Percentiles rank a stretch among this genome's conserved stretches.
Conservation (phyloP, 1,140 invertebrate species). For the Cataglyphis hispanica region DNA sequence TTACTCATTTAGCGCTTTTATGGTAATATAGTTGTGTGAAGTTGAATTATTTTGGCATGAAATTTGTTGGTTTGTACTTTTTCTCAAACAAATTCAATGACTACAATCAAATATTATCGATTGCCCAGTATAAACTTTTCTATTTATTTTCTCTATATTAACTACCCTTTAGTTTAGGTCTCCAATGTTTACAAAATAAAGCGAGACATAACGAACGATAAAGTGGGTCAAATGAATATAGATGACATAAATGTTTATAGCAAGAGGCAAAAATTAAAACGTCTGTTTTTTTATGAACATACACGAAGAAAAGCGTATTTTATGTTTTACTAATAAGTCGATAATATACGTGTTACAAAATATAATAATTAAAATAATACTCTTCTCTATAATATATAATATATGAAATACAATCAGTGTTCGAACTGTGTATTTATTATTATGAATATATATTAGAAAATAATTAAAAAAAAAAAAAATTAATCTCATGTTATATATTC, state of each 20-base stretch:
- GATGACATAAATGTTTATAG: conserved; percentile 1
- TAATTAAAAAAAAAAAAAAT: neutral
- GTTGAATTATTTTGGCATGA: conserved; percentile 15
- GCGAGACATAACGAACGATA: conserved; percentile 1
- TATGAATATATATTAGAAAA: neutral
- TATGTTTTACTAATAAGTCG: neutral
- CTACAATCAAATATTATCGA: conserved; percentile 18
- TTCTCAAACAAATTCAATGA: conserved; percentile 23
- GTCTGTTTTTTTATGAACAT: neutral
- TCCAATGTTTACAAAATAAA: conserved; percentile 39
- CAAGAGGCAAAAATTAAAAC: neutral
- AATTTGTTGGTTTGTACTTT: neutral
- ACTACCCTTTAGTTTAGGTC: neutral
- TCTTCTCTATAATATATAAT: too few species aligned
- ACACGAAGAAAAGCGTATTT: neutral
- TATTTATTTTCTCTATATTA: neutral
- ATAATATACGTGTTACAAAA: too few species aligned
- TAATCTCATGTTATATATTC: neutral
- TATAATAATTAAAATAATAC: neutral
- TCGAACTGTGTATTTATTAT: neutral
- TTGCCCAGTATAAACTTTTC: neutral
- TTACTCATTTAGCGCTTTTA: conserved; percentile 9
- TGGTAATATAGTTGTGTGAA: neutral
- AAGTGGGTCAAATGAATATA: conserved; percentile 38
- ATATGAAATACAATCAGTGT: neutral